Evolutionary conservation across 2,888 invertebrate species (phyloP), one percentile per base, ranked within the genome.

Genomic region (Drosophila tripunctata): DNA sequence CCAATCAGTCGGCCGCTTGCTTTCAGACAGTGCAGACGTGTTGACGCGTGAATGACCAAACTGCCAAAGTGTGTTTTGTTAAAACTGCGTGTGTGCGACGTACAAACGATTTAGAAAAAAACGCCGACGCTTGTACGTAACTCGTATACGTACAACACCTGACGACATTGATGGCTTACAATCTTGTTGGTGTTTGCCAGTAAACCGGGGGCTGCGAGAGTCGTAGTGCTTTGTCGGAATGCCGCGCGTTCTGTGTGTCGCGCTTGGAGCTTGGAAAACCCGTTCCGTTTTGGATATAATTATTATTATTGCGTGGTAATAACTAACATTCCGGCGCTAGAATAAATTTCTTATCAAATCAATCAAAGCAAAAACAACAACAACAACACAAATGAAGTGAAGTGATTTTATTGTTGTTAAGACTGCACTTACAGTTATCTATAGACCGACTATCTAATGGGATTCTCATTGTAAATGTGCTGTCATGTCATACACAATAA

Each of bases 1-100:
- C 50, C 64, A 75, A 52, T 78, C 84, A 78, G 81, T 79, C 78
- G 78, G 81, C 75, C 57, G 62, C 41, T 67, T 64, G 73, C 78
- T 70, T 61, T 84, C 67, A 70, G 56, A 36, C 58, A 70, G 70
- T 54, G 63, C 58, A 67, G 84, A 74, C 44, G 78, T n/a, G n/a
- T 77, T 62, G 79, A 68, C 83, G 78, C 83, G 84, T 72, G 76
- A 51, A 41, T 60, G 56, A 41, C 38, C n/a, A n/a, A n/a, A 47
- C 22, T 55, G 65, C 67, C 27, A 54, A 51, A 45, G n/a, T 61
- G 50, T 47, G n/a, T 61, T 47, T 47, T 72, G 58, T 31, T 51
- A n/a, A 68, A 80, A 68, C n/a, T n/a, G n/a, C 83, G 78, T 83
- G 83, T 60, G 61, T 60, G 58, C 54, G 61, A 51, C 56, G 57